Evolutionary conservation across 1,140 invertebrate species (phyloP), one percentile per base, ranked within the genome.

Genomic region (Anagrus nilaparvatae): DNA sequence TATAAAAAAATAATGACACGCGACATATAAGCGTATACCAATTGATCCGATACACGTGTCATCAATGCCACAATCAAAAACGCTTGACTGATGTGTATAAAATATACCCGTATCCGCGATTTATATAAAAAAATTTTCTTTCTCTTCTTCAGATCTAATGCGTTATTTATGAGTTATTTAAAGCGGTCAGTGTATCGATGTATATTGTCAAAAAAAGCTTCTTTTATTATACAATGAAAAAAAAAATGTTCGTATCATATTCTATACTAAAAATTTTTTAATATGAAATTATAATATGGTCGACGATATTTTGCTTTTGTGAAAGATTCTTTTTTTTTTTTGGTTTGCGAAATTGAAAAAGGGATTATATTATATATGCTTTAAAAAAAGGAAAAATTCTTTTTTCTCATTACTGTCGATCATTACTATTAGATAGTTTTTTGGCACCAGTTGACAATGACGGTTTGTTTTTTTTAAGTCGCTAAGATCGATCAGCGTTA

Each of bases 21-120:
- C 65, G 65, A 45, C 55, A 42, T 38, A 48, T 63, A 65, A 56
- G 58, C 61, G 62, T 50, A 51, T 43, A 42, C 49, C 58, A 59
- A 65, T 65, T 68, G 65, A 68, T 67, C 65, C 59, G 48, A 34
- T 56, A 52, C 65, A 66, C 65, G 65, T 65, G 63, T 55, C 59
- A 40, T 66, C 63, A 66, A 66, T 66, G 58, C 61, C 46, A 58
- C 63, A 65, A 68, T 65, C 61, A 66, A 45, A n/a, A 54, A 54
- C 51, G 59, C 48, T 51, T 57, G 61, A 62, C 55, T 65, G 61
- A 55, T 55, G 54, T 49, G 50, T 46, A 47, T 56, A 44, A 48
- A 50, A 48, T 37, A 40, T 44, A 38, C 13, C 27, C 25, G 23
- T 12, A 30, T 5, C 29, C 29, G 16, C 29, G 8, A 53, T 50